Conservation (phyloP, 1,140 invertebrate species). For the Drosophila bipectinata region DNA sequence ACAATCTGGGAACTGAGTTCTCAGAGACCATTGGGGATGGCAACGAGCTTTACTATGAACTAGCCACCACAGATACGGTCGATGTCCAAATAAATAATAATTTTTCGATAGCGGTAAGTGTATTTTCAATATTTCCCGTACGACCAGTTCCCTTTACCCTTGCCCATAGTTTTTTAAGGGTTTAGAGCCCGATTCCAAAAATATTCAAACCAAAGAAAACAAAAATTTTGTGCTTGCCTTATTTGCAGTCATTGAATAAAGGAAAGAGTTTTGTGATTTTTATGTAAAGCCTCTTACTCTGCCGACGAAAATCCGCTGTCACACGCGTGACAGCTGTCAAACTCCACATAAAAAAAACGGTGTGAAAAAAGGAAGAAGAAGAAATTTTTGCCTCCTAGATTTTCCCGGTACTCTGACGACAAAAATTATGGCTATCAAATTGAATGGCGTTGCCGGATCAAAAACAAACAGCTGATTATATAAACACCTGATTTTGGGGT, state of each 20-base stretch:
- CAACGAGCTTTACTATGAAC: slow-evolving; percentile 75
- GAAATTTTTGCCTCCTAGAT: too few species aligned
- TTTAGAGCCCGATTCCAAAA: neutral
- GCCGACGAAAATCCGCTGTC: too few species aligned
- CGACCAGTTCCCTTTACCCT: neutral
- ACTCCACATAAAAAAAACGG: too few species aligned
- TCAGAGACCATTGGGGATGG: slow-evolving; percentile 81
- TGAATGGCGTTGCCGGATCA: too few species aligned
- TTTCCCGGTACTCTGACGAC: too few species aligned
- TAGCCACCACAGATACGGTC: slow-evolving; percentile 80
- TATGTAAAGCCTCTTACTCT: slow-evolving; percentile 62
- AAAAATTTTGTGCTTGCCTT: slow-evolving; percentile 40
- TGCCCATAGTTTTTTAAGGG: neutral
- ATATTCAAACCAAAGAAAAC: slow-evolving; percentile 18
- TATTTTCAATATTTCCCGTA: neutral
- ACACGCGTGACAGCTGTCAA: too few species aligned
- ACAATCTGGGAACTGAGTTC: slow-evolving; percentile 83
- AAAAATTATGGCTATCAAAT: too few species aligned
- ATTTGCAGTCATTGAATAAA: neutral
- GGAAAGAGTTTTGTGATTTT: slow-evolving; percentile 20
- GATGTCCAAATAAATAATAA: slow-evolving; percentile 81
- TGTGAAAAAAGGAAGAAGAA: too few species aligned
- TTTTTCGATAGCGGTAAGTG: slow-evolving; percentile 77
- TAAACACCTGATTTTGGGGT: too few species aligned
- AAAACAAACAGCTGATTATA: too few species aligned